Evolutionary conservation across 2,797 vertebrate genomes (phyloP), one percentile per base, ranked within the genome.

Genomic region (Clarias platycephalus): DNA sequence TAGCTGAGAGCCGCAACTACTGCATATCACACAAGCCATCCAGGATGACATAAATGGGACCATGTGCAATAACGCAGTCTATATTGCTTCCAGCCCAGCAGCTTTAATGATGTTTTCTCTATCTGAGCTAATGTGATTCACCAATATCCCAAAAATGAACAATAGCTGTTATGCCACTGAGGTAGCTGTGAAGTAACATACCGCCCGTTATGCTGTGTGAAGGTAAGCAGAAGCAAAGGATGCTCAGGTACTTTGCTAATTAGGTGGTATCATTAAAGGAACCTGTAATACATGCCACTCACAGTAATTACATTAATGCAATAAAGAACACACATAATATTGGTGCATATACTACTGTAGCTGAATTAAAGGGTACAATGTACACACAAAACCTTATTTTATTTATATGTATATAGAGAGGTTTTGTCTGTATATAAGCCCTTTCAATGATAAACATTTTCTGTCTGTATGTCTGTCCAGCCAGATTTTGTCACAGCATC

Each of bases 171-270:
- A 79, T 67, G 55, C 85, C 83, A 75, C 87, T 82, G 84, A 84
- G 67, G 75, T 70, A 88, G 85, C 88, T 81, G 85, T 85, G 91
- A 80, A 87, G 87, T 93, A 92, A 93, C 90, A 83, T 90, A 93
- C 90, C 84, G 68, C 53, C 70, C 44, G 60, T 83, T 83, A 82
- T 79, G 88, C 82, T 84, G 62, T 83, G 84, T 87, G 86, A 89
- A 87, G 85, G 92, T 87, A 88, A 91, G 88, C 80, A 90, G 84
- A 93, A 93, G 93, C 91, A 60, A 81, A 87, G 90, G 91, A 90
- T 83, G 88, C 81, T 58, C 78, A 84, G 85, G 86, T 91, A 86
- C 80, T 90, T 88, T 81, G 78, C 84, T 92, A 91, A 93, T 93
- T 83, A 91, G 86, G 80, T 88, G 22, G 24, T 84, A 68, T 86